phyloP scores from a whole-genome alignment of 2,113 vertebrate genomes.

The Pyrgilauda ruficollis region DNA sequence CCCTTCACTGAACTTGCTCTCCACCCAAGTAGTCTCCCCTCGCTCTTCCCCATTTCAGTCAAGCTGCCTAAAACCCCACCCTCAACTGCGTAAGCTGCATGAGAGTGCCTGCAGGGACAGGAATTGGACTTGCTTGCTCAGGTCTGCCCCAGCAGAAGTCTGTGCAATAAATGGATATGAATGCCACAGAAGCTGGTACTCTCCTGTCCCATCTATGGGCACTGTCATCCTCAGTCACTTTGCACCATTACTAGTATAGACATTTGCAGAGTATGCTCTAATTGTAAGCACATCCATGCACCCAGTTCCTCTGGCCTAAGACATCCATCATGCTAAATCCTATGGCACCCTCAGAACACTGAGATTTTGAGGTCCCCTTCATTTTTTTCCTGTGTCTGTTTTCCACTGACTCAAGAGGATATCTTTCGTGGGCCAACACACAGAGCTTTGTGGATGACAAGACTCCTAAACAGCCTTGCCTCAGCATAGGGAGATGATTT shows the following conservation, averaged over 20 bases:
- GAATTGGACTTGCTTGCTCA: not conserved
- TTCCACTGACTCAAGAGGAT: not conserved
- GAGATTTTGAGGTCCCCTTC: not conserved
- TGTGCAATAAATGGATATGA: rapidly evolving
- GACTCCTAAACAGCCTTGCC: not conserved
- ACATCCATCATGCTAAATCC: not conserved
- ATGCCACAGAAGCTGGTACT: not conserved
- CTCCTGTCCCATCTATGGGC: rapidly evolving
- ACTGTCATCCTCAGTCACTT: rapidly evolving
- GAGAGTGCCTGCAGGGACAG: not conserved
- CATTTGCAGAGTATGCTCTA: rapidly evolving
- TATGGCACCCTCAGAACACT: not conserved
- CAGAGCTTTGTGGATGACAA: rapidly evolving
- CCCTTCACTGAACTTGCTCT: not conserved
- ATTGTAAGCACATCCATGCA: rapidly evolving
- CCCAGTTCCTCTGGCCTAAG: not conserved
- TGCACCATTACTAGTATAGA: rapidly evolving
- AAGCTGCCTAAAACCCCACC: not conserved
- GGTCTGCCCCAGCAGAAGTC: too few species aligned
- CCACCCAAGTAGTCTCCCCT: rapidly evolving
- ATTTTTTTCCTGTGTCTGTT: rapidly evolving
- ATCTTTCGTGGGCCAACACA: rapidly evolving
- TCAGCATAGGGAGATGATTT: not conserved
- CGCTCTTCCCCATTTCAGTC: rapidly evolving
- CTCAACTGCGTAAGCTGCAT: too few species aligned